Conservation (phyloP, 92 coral and sea anemone species). For the Epizoanthus rinbou region DNA sequence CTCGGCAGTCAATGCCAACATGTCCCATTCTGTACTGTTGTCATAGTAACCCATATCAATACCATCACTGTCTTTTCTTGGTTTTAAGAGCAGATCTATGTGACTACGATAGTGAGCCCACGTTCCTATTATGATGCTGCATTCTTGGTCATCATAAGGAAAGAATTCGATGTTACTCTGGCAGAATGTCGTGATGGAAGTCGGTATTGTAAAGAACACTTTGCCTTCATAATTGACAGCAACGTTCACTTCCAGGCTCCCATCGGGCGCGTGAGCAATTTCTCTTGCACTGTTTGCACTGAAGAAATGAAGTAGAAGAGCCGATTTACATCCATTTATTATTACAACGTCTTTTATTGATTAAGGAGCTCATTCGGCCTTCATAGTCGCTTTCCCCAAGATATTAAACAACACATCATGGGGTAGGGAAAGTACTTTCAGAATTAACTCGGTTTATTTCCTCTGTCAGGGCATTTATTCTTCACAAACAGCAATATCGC, state of each 20-base stretch:
- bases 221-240: slow-evolving; percentile 51
- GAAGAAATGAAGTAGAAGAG: background rate
- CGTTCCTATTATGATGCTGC: slow-evolving; percentile 68
- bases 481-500: too few relatives aligned
- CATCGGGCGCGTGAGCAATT: slow-evolving; percentile 61
- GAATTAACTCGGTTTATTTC: too few relatives aligned
- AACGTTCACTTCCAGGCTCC: slow-evolving; percentile 64
- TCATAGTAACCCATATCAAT: slow-evolving; percentile 59
- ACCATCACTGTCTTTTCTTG: slow-evolving; percentile 23
- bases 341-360: too few relatives aligned
- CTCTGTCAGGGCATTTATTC: too few relatives aligned
- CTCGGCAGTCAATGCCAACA: slow-evolving; percentile 52
- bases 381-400: too few relatives aligned
- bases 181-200: slow-evolving; percentile 70
- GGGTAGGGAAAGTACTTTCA: too few relatives aligned
- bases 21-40: slow-evolving; percentile 79
- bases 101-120: slow-evolving; percentile 75
- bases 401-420: too few relatives aligned
- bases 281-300: slow-evolving; percentile 71
- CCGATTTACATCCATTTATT: too few relatives aligned
- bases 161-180: slow-evolving; percentile 70
- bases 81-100: slow-evolving; percentile 47
- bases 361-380: too few relatives aligned
- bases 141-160: slow-evolving; percentile 87
- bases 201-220: slow-evolving; percentile 65